A percentile compares a stretch with the other conserved stretches of the same genome.
Conservation (phyloP, 2,113 vertebrate species). For the Gadus macrocephalus region DNA sequence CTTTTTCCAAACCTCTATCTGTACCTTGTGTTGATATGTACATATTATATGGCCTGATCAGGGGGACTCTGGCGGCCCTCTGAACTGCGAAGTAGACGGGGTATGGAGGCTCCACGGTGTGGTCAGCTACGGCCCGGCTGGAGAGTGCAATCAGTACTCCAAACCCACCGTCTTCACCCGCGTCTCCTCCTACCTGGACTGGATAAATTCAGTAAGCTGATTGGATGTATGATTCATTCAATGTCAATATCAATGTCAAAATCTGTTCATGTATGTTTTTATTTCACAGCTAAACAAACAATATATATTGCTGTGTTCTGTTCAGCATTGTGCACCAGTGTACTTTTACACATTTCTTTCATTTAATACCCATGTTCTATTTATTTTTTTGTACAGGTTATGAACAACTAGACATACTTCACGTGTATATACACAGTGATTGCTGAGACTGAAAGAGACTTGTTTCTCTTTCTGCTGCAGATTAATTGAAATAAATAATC, state of each 20-base stretch:
- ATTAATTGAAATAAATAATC: neutral
- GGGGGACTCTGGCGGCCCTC: conserved; percentile 68
- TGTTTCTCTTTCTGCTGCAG: neutral
- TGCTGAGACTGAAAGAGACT: conserved; percentile 27
- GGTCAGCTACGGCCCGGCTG: conserved; percentile 62
- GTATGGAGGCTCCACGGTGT: conserved; percentile 64
- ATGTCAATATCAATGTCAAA: too few species aligned
- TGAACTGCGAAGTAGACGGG: conserved; percentile 56
- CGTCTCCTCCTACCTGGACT: conserved; percentile 62
- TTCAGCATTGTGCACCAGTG: too few species aligned
- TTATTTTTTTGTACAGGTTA: conserved; percentile 15
- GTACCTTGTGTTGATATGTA: neutral
- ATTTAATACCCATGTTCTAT: neutral
- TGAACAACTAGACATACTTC: neutral
- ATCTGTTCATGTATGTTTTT: too few species aligned
- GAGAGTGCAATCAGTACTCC: conserved; percentile 54
- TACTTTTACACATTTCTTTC: too few species aligned
- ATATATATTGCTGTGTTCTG: too few species aligned
- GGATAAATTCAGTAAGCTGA: conserved; percentile 60
- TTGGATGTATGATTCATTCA: neutral
- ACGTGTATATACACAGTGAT: neutral
- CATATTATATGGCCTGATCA: conserved; percentile 17
- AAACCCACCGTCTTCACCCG: conserved; percentile 71
- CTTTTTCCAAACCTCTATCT: neutral
- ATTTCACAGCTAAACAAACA: too few species aligned